Conservation (phyloP, 2,888 invertebrate genomes). For the Acanthopleura granulata region DNA sequence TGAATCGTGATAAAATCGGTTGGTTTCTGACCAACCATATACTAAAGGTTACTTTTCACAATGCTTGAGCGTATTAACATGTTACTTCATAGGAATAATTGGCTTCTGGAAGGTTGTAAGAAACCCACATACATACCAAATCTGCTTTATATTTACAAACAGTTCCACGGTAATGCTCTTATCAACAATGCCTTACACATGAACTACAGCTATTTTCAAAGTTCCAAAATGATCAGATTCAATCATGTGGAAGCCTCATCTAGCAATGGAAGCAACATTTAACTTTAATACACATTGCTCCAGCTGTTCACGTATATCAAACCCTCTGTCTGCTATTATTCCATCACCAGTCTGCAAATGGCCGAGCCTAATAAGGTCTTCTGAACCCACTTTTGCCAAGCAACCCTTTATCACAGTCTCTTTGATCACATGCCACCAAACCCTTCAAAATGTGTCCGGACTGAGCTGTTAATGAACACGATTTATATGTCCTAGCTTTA, state of each 20-base stretch:
- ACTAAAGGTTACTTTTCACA: too few species aligned
- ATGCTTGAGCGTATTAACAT: too few species aligned
- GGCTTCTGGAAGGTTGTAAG: conserved; percentile 21
- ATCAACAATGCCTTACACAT: conserved; percentile 31
- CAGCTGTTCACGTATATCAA: conserved; percentile 26
- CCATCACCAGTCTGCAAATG: conserved; percentile 23
- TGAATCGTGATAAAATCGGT: too few species aligned
- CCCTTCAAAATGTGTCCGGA: conserved; percentile 34
- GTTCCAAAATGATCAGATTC: conserved; percentile 24
- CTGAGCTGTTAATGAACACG: conserved; percentile 27
- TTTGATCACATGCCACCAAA: conserved; percentile 31
- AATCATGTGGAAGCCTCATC: conserved; percentile 24
- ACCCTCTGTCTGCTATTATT: conserved; percentile 29
- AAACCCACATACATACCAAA: conserved; percentile 27
- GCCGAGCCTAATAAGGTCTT: conserved; percentile 12
- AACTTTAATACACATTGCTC: conserved; percentile 25
- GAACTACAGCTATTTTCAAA: conserved; percentile 26
- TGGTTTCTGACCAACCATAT: too few species aligned
- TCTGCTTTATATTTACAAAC: conserved; percentile 25
- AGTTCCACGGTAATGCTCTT: conserved; percentile 19
- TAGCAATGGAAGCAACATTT: conserved; percentile 26
- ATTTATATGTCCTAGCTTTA: conserved; percentile 31
- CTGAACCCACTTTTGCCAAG: too few species aligned
- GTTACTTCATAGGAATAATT: too few species aligned
- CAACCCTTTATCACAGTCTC: too few species aligned